Evolutionary conservation across 2,113 vertebrate genomes (phyloP).

Genomic region (Neoarius graeffei): DNA sequence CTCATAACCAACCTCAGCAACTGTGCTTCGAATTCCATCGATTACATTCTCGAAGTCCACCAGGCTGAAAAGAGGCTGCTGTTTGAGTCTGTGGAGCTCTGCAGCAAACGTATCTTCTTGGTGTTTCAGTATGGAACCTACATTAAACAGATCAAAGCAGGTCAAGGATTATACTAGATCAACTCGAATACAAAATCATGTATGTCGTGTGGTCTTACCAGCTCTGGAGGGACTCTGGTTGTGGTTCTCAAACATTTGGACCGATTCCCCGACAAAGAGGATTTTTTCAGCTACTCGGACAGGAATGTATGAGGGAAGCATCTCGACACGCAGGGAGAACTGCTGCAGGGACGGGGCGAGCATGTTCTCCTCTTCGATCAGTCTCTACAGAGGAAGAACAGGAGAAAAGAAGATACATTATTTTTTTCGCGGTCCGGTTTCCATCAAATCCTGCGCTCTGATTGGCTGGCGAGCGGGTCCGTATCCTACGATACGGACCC

Average conservation of each 20-base stretch:
- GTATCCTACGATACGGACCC: too few relatives aligned
- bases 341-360: slow-evolving; percentile 94
- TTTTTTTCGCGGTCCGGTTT: too few relatives aligned
- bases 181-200: neutral
- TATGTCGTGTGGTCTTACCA: slow-evolving; percentile 69
- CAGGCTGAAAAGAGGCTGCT: slow-evolving; percentile 89
- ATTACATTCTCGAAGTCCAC: slow-evolving; percentile 94
- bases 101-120: slow-evolving; percentile 93
- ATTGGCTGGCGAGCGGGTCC: too few relatives aligned
- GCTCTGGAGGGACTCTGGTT: slow-evolving; percentile 89
- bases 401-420: neutral
- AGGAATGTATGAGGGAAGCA: slow-evolving; percentile 95
- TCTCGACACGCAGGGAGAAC: slow-evolving; percentile 92
- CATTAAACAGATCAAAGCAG: neutral
- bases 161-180: neutral
- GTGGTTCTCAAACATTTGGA: slow-evolving; percentile 99
- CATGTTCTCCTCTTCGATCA: slow-evolving; percentile 99
- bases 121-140: slow-evolving; percentile 95
- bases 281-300: slow-evolving; percentile 96
- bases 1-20: slow-evolving; percentile 83
- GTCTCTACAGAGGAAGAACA: slow-evolving; percentile 72
- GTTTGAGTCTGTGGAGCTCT: slow-evolving; percentile 91
- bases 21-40: slow-evolving; percentile 90
- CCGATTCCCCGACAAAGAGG: slow-evolving; percentile 96
- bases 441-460: too few relatives aligned